These are phyloP conservation scores for Leptopilina myrica DNA, from an alignment of 2,888 invertebrate genomes.

Conservation along the genomic window DNA sequence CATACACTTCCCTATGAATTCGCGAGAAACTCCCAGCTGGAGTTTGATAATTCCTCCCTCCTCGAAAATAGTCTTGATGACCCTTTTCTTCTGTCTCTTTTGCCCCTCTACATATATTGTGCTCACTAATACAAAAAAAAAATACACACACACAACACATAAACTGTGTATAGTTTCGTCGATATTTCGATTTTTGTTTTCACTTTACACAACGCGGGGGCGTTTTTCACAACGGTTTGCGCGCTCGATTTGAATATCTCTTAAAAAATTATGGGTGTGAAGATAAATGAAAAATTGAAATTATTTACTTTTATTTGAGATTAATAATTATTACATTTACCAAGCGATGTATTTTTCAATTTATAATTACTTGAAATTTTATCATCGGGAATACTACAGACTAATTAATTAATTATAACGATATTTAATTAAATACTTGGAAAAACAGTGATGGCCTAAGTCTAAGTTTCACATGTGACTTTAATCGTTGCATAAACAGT, in stretches of 20 bases:
- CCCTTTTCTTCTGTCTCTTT: constrained; percentile 1
- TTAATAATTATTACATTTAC: constrained; percentile 25
- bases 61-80: neutral
- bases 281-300: neutral
- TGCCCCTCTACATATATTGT: neutral
- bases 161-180: neutral
- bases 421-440: constrained; percentile 24
- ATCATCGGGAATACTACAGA: neutral
- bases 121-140: neutral
- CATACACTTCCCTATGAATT: constrained; percentile 23
- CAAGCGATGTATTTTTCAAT: constrained; percentile 11
- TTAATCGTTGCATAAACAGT: constrained; percentile 66
- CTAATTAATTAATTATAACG: constrained; percentile 14
- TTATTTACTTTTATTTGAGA: constrained; percentile 2
- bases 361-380: neutral
- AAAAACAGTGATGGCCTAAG: constrained; percentile 18
- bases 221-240: neutral
- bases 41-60: constrained; percentile 17
- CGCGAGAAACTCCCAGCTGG: neutral
- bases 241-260: constrained; percentile 2
- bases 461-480: constrained; percentile 38
- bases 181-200: constrained; percentile 32
- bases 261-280: neutral
- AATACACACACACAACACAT: neutral
- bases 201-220: neutral